Base-by-base conservation (phyloP, 2,888 invertebrate genomes). In the Drosophila colorata region DNA sequence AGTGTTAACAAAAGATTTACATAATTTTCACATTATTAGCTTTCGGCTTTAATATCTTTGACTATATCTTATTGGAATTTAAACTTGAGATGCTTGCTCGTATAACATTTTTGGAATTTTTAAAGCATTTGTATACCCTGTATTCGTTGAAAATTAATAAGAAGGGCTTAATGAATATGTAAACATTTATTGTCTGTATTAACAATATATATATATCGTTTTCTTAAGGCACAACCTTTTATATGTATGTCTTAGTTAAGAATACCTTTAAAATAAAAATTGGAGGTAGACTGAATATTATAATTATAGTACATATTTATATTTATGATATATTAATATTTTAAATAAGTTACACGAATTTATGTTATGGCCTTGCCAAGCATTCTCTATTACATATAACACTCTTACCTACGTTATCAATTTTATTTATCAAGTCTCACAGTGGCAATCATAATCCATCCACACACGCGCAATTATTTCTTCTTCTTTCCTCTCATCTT, bases 1-100 rank as follows among this genome's bases (percentile, higher is more conserved):
- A 40, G 16, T 55, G 55, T 52, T 58, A 55, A 68, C 41, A 55
- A 47, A 13, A 44, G 28, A 53, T 67, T 56, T 44, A 48, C 69
- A 72, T 68, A 61, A 43, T 49, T 64, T 63, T 14, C 28, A n/a
- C 64, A 63, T 68, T 61, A 69, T 46, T 47, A 23, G 18, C 31
- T 37, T 37, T 43, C 16, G 43, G 20, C 33, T 69, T 18, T 1
- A 53, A 38, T 28, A 20, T 47, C 18, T 40, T 53, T 37, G 14
- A 28, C 28, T 51, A 40, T 47, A 31, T 20, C 11, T 14, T 31
- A 23, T 38, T 18, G 25, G 35, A 14, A 23, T 40, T 38, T 11
- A 46, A 40, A 31, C 35, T 46, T 25, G 25, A 25, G 18, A 28
- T 8, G 14, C 33, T 41, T 33, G 23, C 33, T 23, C 4, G 9